phyloP scores from a whole-genome alignment of 2,113 vertebrate genomes.

The Urocynchramus pylzowi region DNA sequence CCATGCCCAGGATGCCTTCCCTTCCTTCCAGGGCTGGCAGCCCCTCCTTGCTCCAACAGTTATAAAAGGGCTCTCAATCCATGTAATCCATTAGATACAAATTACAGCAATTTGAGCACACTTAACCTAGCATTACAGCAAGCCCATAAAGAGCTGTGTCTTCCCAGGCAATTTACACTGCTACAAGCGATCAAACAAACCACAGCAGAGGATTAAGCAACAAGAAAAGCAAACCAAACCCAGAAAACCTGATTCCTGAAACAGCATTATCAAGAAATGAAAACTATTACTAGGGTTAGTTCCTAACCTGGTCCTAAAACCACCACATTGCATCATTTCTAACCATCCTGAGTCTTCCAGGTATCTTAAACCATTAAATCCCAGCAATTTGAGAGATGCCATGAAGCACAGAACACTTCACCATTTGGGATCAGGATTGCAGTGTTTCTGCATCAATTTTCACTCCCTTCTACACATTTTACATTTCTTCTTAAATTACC shows the following conservation, averaged over 20 bases:
- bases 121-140: constrained; percentile 30
- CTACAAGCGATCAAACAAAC: neutral
- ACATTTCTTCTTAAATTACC: neutral
- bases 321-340: neutral
- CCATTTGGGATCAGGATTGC: neutral
- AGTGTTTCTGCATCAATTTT: neutral
- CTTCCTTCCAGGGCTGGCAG: neutral
- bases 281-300: neutral
- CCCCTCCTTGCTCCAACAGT: neutral
- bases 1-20: neutral
- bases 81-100: constrained; percentile 26
- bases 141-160: neutral
- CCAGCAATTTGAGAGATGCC: neutral
- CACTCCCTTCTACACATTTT: neutral
- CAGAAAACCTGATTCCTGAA: neutral
- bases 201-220: neutral
- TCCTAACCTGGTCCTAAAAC: neutral
- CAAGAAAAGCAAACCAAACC: neutral
- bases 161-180: constrained; percentile 14
- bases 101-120: constrained; percentile 32
- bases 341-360: neutral
- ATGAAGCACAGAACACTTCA: neutral
- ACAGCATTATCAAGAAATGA: neutral
- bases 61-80: neutral
- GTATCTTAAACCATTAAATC: neutral